Percentiles rank a stretch among this genome's conserved stretches.
Evolutionary conservation across 2,113 vertebrate species (phyloP).

Genomic region (Phalacrocorax pelagicus): DNA sequence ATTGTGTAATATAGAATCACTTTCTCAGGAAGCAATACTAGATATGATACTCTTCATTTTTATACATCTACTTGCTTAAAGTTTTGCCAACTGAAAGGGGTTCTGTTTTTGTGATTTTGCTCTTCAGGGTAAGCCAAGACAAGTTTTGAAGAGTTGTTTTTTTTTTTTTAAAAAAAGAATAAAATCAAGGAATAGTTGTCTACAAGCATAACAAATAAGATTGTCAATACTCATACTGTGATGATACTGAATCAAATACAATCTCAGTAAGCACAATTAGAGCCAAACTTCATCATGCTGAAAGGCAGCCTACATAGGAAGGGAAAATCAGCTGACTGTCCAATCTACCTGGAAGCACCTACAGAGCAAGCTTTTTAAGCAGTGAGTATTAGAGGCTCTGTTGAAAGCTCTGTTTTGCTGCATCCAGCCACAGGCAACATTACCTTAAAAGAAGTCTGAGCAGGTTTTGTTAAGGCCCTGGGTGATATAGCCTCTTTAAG

Average conservation of each 20-base stretch:
- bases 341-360: neutral
- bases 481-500: neutral
- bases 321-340: neutral
- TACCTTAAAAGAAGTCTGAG: neutral
- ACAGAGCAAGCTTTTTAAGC: neutral
- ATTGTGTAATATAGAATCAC: neutral
- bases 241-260: neutral
- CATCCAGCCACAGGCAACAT: neutral
- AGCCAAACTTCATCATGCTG: neutral
- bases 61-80: neutral
- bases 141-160: neutral
- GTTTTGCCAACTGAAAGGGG: neutral
- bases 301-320: neutral
- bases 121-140: neutral
- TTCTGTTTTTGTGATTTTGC: neutral
- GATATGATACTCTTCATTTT: neutral
- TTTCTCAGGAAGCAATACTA: neutral
- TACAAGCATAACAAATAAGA: neutral
- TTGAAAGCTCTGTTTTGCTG: neutral
- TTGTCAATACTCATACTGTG: neutral
- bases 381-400: neutral
- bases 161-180: neutral
- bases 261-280: neutral
- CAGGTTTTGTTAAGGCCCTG: neutral
- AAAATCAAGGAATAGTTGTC: neutral